Evolutionary conservation across 2,888 invertebrate species (phyloP).

Genomic region (Metacarcinus magister): DNA sequence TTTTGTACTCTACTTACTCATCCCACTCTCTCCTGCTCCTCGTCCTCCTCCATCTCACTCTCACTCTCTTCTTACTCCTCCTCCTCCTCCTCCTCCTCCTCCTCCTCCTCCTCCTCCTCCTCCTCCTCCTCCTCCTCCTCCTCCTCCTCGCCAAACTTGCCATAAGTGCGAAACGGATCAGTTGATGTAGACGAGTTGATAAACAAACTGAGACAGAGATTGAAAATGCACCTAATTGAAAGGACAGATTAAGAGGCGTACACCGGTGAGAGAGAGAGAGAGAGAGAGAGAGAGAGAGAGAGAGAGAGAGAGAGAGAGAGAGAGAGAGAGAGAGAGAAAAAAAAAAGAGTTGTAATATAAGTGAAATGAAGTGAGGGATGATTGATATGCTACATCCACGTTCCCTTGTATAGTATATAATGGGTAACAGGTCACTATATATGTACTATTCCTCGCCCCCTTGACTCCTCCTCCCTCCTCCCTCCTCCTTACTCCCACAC

Average conservation of each 20-base stretch:
- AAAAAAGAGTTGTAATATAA: too few relatives aligned
- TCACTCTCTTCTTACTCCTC: neutral
- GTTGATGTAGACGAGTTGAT: neutral
- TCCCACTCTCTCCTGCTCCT: too few relatives aligned
- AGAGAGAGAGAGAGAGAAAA: slow-evolving; percentile 7
- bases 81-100: neutral
- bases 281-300: neutral
- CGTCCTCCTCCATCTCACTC: neutral
- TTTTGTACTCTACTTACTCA: too few relatives aligned
- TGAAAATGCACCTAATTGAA: neutral
- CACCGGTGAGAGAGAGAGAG: too few relatives aligned
- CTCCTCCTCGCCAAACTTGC: neutral
- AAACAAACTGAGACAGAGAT: slow-evolving; percentile 37
- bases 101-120: neutral
- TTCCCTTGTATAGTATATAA: too few relatives aligned
- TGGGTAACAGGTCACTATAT: too few relatives aligned
- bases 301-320: slow-evolving; percentile 55
- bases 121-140: too few relatives aligned
- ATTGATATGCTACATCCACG: too few relatives aligned
- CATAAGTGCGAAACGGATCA: slow-evolving; percentile 3
- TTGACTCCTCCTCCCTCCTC: too few relatives aligned
- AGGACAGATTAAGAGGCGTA: slow-evolving; percentile 40
- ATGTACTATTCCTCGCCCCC: too few relatives aligned
- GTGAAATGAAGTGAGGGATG: too few relatives aligned
- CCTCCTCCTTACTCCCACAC: too few relatives aligned